Evolutionary conservation across 2,113 vertebrate genomes (phyloP), one percentile per base, ranked within the genome.

Genomic region (Leuciscus idus): DNA sequence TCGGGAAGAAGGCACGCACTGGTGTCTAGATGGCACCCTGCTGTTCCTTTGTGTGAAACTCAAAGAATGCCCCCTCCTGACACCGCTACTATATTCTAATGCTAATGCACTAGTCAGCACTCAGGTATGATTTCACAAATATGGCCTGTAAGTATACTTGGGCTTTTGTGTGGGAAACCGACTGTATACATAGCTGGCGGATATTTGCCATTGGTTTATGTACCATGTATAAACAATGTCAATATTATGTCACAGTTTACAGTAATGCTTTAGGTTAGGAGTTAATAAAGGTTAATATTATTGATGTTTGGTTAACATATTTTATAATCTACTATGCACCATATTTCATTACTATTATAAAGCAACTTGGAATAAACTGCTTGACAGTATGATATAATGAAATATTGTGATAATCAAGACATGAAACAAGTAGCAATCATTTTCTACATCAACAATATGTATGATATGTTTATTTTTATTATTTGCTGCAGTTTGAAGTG

Each of bases 1-100:
- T 72, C 61, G n/a, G 78, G 86, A 74, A 30, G 85, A 82, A 85
- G 61, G 39, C 83, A 84, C 13, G 72, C 79, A 83, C 77, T 80
- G 57, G 30, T 81, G 77, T 30, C 73, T 48, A n/a, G 81, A 43
- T 74, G 61, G 78, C 26, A 64, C 77, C 88, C 87, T 77, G 72
- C 83, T 90, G 85, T 78, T 86, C 62, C 57, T 85, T 90, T 88
- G 83, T 83, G 64, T 43, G 8, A 64, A 43, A 28, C 77, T 79
- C 59, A 85, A 48, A 81, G 52, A 84, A 85, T 78, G 70, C 81
- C 77, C 74, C 59, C 85, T 78, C 68, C 61, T 85, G 81, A 77
- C 78, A 52, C 68, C 2, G 55, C 21, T 76, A 77, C 72, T 77
- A 84, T 81, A 85, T 89, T 90, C 83, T 84, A 73, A 90, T 90